A percentile compares a stretch with the other conserved stretches of the same genome.
Evolutionary conservation across 2,113 vertebrate genomes (phyloP).

Genomic region (Muntiacus muntjak): DNA sequence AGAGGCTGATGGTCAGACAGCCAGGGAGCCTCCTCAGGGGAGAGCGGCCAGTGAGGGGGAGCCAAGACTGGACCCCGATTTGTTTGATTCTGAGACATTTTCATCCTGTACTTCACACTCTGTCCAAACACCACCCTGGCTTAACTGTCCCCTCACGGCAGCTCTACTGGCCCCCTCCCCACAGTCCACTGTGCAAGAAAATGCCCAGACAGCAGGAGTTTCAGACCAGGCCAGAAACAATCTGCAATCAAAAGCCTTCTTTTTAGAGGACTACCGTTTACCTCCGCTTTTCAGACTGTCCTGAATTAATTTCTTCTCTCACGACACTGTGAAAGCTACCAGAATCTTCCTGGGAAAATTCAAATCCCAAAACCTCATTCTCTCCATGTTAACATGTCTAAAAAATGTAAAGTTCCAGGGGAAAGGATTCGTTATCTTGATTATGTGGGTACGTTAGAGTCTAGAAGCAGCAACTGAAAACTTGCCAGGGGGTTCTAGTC

Average conservation of each 20-base stretch:
- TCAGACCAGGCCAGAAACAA: background rate
- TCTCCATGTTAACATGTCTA: too few relatives aligned
- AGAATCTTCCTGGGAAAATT: background rate
- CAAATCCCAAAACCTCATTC: background rate
- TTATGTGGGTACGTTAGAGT: background rate
- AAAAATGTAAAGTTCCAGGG: background rate
- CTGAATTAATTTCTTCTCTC: background rate
- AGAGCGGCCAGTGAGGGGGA: too few relatives aligned
- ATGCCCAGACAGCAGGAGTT: background rate
- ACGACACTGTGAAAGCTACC: accelerated
- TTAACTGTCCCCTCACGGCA: background rate
- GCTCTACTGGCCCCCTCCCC: accelerated
- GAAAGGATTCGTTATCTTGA: background rate
- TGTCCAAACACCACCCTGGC: background rate
- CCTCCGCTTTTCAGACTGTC: background rate
- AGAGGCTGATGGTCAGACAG: background rate
- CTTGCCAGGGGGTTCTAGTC: background rate
- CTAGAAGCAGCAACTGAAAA: slow-evolving; percentile 25
- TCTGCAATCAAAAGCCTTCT: background rate
- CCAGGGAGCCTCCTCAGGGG: too few relatives aligned
- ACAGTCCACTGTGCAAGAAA: background rate
- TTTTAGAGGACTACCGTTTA: background rate
- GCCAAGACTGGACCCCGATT: accelerated
- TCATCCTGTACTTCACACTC: background rate
- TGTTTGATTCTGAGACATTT: background rate